These are phyloP conservation scores for Silurus aristotelis DNA, from an alignment of 2,797 vertebrate species.

Conservation along the genomic window DNA sequence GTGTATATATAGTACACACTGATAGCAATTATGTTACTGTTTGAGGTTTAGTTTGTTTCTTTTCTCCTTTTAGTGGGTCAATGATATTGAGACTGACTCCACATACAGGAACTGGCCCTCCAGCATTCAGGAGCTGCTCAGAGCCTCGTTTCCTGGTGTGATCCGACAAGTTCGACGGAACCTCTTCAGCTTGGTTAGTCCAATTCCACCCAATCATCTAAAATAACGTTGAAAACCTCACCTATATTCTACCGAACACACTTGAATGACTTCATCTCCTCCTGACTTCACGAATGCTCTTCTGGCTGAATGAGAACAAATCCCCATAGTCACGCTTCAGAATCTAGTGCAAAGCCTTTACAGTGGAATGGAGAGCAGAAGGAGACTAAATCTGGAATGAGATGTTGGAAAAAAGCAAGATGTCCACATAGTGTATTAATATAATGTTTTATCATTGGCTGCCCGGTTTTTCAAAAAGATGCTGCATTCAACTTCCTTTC, in stretches of 20 bases:
- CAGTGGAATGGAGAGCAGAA: neutral
- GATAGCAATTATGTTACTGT: neutral
- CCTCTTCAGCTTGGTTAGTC: constrained; percentile 92
- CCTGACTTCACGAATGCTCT: neutral
- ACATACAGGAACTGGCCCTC: constrained; percentile 85
- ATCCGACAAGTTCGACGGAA: constrained; percentile 89
- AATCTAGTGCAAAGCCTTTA: neutral
- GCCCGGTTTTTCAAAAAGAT: neutral
- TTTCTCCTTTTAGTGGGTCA: constrained; percentile 84
- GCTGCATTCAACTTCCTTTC: neutral
- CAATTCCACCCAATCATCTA: neutral
- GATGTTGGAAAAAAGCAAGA: neutral
- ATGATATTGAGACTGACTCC: constrained; percentile 90
- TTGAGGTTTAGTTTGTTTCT: neutral
- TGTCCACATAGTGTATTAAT: neutral
- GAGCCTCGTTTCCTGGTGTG: constrained; percentile 84
- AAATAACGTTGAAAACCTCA: neutral
- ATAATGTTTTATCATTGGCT: neutral
- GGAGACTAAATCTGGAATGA: neutral
- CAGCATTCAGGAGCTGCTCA: constrained; percentile 86
- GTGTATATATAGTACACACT: neutral
- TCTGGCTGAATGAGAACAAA: neutral
- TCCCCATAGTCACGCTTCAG: neutral
- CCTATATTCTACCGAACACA: neutral
- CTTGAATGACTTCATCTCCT: neutral